These are phyloP conservation scores for Emydura subglobosa DNA, from an alignment of 2,113 vertebrate species.

Conservation along the genomic window DNA sequence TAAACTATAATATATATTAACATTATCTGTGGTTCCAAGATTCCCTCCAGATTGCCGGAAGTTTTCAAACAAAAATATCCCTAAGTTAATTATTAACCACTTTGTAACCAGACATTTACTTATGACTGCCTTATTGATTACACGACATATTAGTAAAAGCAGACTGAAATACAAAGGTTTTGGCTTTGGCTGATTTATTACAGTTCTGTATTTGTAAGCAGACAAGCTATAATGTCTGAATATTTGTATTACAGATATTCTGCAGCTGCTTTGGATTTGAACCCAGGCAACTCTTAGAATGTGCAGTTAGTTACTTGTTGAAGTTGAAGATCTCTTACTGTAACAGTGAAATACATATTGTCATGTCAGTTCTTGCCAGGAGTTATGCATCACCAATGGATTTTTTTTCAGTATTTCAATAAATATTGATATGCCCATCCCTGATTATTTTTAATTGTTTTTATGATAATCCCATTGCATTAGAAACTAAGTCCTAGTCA, in stretches of 20 bases:
- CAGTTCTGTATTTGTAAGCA: conserved; percentile 75
- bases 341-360: conserved; percentile 82
- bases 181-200: conserved; percentile 73
- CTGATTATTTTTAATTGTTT: conserved; percentile 70
- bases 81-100: conserved; percentile 61
- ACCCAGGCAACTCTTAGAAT: conserved; percentile 74
- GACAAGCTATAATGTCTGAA: conserved; percentile 72
- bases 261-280: conserved; percentile 81
- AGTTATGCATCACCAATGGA: conserved; percentile 84
- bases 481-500: neutral
- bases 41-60: conserved; percentile 29
- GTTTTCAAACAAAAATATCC: neutral
- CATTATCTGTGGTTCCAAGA: conserved; percentile 26
- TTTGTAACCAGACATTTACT: conserved; percentile 59
- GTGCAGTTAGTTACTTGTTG: conserved; percentile 78
- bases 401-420: conserved; percentile 90
- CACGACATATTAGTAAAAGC: conserved; percentile 57
- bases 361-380: conserved; percentile 81
- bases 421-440: conserved; percentile 88
- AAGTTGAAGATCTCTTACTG: conserved; percentile 79
- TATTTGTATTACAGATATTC: conserved; percentile 75
- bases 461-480: conserved; percentile 50
- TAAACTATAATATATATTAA: neutral
- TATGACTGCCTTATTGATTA: conserved; percentile 75
- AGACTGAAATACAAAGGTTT: conserved; percentile 62